These are phyloP conservation scores for Metellina segmentata DNA, from an alignment of 2,888 invertebrate genomes.

Conservation along the genomic window DNA sequence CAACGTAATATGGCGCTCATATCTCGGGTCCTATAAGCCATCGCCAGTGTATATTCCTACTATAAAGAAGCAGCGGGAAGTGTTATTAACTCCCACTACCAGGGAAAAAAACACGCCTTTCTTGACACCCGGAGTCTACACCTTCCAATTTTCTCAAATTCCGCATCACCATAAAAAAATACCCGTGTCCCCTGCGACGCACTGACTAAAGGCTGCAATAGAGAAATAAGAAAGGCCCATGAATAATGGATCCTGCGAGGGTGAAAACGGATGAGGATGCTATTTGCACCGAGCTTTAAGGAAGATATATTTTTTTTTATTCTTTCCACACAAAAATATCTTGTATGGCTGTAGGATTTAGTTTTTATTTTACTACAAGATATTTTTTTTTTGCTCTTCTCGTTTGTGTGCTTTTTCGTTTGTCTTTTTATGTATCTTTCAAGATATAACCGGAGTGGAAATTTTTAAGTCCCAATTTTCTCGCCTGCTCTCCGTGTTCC, in stretches of 20 bases:
- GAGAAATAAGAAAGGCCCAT: slow-evolving; percentile 66
- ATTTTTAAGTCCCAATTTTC: slow-evolving; percentile 74
- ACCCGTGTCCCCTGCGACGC: slow-evolving; percentile 40
- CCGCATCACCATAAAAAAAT: slow-evolving; percentile 34
- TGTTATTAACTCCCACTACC: slow-evolving; percentile 41
- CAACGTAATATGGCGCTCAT: background rate
- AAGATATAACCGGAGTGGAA: slow-evolving; percentile 52
- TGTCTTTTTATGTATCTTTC: slow-evolving; percentile 35
- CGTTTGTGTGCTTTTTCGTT: background rate
- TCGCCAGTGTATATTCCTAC: background rate
- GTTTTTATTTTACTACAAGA: slow-evolving; percentile 59
- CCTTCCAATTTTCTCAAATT: slow-evolving; percentile 54
- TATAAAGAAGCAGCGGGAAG: slow-evolving; percentile 29
- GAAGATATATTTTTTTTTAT: slow-evolving; percentile 20
- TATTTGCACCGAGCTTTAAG: slow-evolving; percentile 63
- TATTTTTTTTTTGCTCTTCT: slow-evolving; percentile 32
- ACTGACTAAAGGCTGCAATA: slow-evolving; percentile 33
- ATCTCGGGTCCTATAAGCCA: background rate
- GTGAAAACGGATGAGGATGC: slow-evolving; percentile 66
- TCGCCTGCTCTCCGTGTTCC: slow-evolving; percentile 41
- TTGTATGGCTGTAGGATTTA: slow-evolving; percentile 63
- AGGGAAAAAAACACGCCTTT: background rate
- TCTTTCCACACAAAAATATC: background rate
- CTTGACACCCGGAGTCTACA: slow-evolving; percentile 22
- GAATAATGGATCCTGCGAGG: slow-evolving; percentile 69